Base-by-base conservation (phyloP, 2,888 invertebrate species). In the Lissonota sp. region DNA sequence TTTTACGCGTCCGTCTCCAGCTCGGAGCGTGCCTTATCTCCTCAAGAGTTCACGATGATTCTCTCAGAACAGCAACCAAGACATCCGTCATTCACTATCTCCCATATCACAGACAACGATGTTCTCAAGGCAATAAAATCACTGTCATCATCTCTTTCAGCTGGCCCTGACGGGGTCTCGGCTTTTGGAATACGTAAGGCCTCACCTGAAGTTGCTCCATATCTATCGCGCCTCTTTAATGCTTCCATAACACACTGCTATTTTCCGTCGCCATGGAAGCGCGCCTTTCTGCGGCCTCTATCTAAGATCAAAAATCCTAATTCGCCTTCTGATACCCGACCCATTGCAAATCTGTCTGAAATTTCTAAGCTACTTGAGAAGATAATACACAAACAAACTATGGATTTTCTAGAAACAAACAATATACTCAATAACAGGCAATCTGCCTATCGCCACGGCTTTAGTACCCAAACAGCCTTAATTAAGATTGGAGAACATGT, bases 341-440 rank as follows among this genome's bases (percentile, higher is more conserved):
- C 63, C 0, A 64, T 73, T 0, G 73, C 64, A 0, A 73, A 64
- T 0, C 14, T 73, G 1, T 8, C 42, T 0, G 73, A 57, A 14
- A 1, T 63, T 5, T 55, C 73, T 0, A 64, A 64, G 14, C 6
- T 57, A 6, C n/a, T 64, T 6, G 73, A 58, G 37, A 53, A 40
- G 6, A 16, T 74, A 1, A 8, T 40, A 0, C 39, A 58, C 12
- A 10, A 7, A 0, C 40, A 66, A 14, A 0, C 44, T 6, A n/a
- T 5, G 1, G 1, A 26, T 4, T 37, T 8, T 8, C 5, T 51
- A 10, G 6, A 39, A 1, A n/a, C n/a, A 3, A 39, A 60, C 12
- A 10, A 60, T 40, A 4, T 60, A 8, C 10, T 16, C 4, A 42
- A 67, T 0, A 3, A 40, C 4, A 37, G 55, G 4, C 55, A 55